A percentile compares a stretch with the other conserved stretches of the same genome.
Conservation (phyloP, 2,797 vertebrate species). For the Amblyraja radiata region DNA sequence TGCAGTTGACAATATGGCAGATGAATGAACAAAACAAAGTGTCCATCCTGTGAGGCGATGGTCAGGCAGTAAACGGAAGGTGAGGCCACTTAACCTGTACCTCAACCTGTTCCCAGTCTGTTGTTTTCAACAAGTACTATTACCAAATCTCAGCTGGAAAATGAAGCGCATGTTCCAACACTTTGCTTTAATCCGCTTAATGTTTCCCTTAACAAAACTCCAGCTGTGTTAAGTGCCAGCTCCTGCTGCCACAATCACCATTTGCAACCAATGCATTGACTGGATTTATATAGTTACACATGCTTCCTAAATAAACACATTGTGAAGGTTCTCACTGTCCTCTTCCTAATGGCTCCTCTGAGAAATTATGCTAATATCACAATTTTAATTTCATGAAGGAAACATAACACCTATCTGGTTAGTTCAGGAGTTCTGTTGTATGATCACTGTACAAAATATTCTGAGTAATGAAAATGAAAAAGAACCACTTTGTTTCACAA, state of each 20-base stretch:
- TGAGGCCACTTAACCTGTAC: constrained; percentile 13
- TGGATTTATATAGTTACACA: not conserved
- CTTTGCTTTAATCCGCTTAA: constrained; percentile 35
- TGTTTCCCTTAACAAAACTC: constrained; percentile 32
- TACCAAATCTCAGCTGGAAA: constrained; percentile 2
- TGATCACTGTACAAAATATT: not conserved
- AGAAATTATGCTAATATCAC: not conserved
- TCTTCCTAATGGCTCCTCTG: not conserved
- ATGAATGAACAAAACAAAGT: constrained; percentile 27
- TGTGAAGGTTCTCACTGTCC: not conserved
- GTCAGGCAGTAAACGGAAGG: constrained; percentile 15
- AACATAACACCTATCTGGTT: not conserved
- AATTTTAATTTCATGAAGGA: not conserved
- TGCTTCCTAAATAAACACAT: constrained; percentile 9
- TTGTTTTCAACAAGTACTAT: constrained; percentile 35
- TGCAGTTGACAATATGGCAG: not conserved
- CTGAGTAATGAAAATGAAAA: not conserved
- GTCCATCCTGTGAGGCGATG: not conserved
- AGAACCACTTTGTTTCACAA: not conserved
- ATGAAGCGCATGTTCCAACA: constrained; percentile 26
- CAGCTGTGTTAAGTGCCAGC: constrained; percentile 28
- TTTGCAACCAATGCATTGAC: not conserved
- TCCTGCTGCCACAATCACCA: constrained; percentile 18
- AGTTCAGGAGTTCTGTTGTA: not conserved
- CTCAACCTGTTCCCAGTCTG: constrained; percentile 30